These are phyloP conservation scores for Sceloporus undulatus DNA, from an alignment of 2,113 vertebrate genomes.

Conservation along the genomic window DNA sequence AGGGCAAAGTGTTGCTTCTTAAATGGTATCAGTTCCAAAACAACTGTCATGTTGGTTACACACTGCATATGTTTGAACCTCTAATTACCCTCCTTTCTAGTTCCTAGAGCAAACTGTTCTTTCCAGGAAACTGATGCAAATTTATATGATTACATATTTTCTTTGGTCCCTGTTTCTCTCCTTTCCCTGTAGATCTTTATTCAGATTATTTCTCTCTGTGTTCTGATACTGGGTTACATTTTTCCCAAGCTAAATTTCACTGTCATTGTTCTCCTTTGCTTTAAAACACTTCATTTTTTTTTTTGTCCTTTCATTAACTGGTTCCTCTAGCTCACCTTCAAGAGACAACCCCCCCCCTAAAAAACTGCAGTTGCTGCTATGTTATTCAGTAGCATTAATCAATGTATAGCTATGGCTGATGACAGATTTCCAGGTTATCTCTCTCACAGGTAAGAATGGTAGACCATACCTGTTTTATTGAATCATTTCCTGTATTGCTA, in stretches of 20 bases:
- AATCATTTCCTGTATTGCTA: too few relatives aligned
- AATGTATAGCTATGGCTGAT: too few relatives aligned
- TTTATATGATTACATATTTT: background rate
- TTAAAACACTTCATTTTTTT: background rate
- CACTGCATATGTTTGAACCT: background rate
- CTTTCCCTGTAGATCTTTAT: background rate
- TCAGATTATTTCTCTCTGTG: conserved; percentile 6
- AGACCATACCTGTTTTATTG: too few relatives aligned
- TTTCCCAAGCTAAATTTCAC: conserved; percentile 20
- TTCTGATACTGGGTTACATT: background rate
- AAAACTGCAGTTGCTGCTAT: background rate
- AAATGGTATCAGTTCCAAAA: background rate
- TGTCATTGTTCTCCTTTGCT: conserved; percentile 16
- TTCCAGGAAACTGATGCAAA: background rate
- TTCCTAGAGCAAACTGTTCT: conserved; percentile 4
- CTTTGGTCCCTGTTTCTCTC: background rate
- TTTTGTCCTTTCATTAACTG: background rate
- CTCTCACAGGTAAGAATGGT: too few relatives aligned
- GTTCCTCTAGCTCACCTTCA: conserved; percentile 22
- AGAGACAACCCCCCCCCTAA: background rate
- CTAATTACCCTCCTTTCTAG: background rate
- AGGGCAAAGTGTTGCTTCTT: background rate
- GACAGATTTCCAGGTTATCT: too few relatives aligned
- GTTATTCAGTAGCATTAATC: too few relatives aligned
- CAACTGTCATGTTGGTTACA: background rate